A percentile compares a stretch with the other conserved stretches of the same genome.
Evolutionary conservation across 2,797 vertebrate genomes (phyloP).

Genomic region (Neostethus bicornis): DNA sequence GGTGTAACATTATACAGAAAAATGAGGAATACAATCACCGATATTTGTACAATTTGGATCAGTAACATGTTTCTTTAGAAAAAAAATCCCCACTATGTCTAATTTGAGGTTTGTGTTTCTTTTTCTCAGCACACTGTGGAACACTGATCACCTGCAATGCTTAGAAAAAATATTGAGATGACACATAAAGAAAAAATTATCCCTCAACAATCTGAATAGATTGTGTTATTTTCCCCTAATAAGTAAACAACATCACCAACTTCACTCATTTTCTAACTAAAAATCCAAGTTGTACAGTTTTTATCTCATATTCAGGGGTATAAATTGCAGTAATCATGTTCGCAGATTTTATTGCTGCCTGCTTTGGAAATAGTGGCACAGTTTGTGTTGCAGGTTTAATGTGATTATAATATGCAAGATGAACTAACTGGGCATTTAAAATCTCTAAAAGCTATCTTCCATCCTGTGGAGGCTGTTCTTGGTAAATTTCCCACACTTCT

Average conservation of each 20-base stretch:
- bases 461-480: conserved; percentile 32
- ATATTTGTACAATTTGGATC: conserved; percentile 10
- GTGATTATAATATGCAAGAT: conserved; percentile 5
- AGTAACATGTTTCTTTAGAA: conserved; percentile 6
- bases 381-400: neutral
- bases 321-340: neutral
- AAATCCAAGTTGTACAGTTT: neutral
- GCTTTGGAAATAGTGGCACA: conserved; percentile 1
- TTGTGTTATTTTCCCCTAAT: neutral
- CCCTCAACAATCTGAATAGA: neutral
- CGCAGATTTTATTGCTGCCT: neutral
- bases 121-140: conserved; percentile 1
- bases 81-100: neutral
- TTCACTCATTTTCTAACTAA: neutral
- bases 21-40: neutral
- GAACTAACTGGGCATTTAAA: conserved; percentile 26
- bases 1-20: neutral
- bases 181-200: conserved; percentile 2
- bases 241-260: neutral
- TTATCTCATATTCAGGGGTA: too few species aligned
- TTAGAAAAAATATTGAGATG: conserved; percentile 8
- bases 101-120: conserved; percentile 10
- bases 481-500: conserved; percentile 60
- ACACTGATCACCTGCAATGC: neutral
- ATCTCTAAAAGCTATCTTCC: conserved; percentile 39